Base-by-base conservation (phyloP, 2,888 invertebrate genomes). In the Cryptops parisi region DNA sequence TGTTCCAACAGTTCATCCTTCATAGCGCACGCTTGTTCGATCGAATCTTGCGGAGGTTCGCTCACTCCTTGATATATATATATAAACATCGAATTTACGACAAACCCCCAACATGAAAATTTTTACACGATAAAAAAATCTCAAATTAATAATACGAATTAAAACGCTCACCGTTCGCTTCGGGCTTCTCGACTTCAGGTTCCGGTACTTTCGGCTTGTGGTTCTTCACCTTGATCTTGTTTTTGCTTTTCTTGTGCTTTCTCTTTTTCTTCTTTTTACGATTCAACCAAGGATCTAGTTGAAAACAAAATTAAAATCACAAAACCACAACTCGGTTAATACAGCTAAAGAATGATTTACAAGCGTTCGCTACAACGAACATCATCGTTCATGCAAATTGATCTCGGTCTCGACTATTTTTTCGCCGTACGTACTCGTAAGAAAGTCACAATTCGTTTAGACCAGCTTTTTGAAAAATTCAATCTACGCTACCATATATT, bases 11-110 rank as follows among this genome's bases (percentile, higher is more conserved):
- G 73, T 60, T 94, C 86, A 62, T 90, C 86, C 72, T 94, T 93
- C 87, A 96, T 91, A 64, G 78, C 78, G 71, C 86, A 86, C 0
- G 91, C 91, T 46, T 84, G 78, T 67, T 91, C 90, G 57, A 90
- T 86, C 24, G 86, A 84, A 59, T 86, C 86, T 59, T 82, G 78
- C 0, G 84, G 84, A 67, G 72, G 63, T 59, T 68, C 57, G 66
- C 70, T 2, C 63, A 64, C 19, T 1, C 49, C 49, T 48, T 38
- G 23, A n/a, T 15, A 43, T 21, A 43, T 19, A 6, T 21, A 15
- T 19, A 9, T 41, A 41, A 9, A 19, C 19, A 21, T 23, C 5
- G 4, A 3, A 41, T 41, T 41, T 41, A 15, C n/a, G n/a, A n/a
- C n/a, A n/a, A n/a, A n/a, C n/a, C n/a, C n/a, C n/a, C n/a, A 33